phyloP scores from a whole-genome alignment of 2,888 invertebrate species.

The Masnerella sp. region DNA sequence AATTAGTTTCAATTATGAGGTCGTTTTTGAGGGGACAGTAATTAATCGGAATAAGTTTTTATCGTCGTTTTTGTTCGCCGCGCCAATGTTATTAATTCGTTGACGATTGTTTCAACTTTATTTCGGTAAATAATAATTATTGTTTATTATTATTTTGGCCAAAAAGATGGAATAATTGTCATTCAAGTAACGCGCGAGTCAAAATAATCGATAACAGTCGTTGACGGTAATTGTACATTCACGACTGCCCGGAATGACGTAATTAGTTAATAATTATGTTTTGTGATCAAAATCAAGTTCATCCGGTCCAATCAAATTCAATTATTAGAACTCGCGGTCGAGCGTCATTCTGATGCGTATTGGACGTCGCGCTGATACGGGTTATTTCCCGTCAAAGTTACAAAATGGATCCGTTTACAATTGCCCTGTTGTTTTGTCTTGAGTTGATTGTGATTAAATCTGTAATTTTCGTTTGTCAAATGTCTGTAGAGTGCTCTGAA shows the following conservation, averaged over 20 bases:
- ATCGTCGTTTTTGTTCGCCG: conserved; percentile 5
- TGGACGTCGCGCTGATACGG: conserved; percentile 18
- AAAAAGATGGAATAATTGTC: conserved; percentile 43
- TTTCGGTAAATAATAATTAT: no score
- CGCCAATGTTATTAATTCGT: no score
- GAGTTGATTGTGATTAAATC: not conserved
- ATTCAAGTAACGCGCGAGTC: conserved; percentile 33
- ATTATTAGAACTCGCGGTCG: conserved; percentile 44
- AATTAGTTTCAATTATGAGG: conserved; percentile 22
- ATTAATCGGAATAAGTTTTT: conserved; percentile 46
- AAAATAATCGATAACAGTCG: conserved; percentile 45
- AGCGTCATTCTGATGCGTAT: conserved; percentile 34
- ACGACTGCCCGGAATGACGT: conserved; percentile 32
- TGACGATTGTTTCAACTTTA: no score
- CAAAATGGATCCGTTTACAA: conserved; percentile 5
- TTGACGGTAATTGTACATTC: conserved; percentile 43
- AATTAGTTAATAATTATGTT: conserved; percentile 54
- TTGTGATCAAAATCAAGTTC: conserved; percentile 47
- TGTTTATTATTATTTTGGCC: no score
- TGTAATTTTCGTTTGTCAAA: no score
- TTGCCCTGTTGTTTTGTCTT: conserved; percentile 2
- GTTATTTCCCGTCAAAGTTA: conserved; percentile 38
- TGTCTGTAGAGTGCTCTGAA: no score
- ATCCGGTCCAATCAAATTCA: conserved; percentile 38
- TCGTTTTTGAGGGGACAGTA: conserved; percentile 29